A percentile compares a stretch with the other conserved stretches of the same genome.
These are phyloP conservation scores for Harmothoe impar DNA, from an alignment of 2,888 invertebrate species.

Conservation along the genomic window DNA sequence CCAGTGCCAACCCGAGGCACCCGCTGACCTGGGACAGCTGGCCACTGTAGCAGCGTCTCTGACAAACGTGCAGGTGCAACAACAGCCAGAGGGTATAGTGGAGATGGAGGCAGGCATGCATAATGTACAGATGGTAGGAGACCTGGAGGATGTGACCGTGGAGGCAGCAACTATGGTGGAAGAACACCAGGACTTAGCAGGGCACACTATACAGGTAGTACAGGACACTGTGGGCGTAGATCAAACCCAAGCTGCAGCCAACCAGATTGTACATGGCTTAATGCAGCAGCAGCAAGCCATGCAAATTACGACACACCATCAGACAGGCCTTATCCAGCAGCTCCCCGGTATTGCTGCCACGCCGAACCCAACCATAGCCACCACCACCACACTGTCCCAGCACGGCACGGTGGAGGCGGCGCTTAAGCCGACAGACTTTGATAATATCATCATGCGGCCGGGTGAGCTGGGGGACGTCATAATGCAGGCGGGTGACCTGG, in stretches of 20 bases:
- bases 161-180: not conserved
- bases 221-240: not conserved
- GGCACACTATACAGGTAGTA: too few relatives aligned
- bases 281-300: not conserved
- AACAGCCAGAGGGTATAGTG: too few relatives aligned
- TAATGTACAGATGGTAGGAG: not conserved
- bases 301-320: not conserved
- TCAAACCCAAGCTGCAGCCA: not conserved
- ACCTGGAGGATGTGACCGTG: not conserved
- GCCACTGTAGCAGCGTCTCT: not conserved
- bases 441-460: conserved; percentile 47
- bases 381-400: not conserved
- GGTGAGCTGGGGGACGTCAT: conserved; percentile 32
- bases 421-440: conserved; percentile 22
- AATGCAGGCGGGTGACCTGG: conserved; percentile 18
- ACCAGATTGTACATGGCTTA: not conserved
- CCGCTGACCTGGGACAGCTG: not conserved
- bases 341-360: not conserved
- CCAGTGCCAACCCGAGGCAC: conserved; percentile 22
- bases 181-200: too few relatives aligned
- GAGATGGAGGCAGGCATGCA: not conserved
- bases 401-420: not conserved
- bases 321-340: not conserved
- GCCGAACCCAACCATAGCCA: not conserved
- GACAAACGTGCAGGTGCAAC: too few relatives aligned